Conservation (phyloP, 2,797 vertebrate genomes). For the Ptychobarbus kaznakovi region DNA sequence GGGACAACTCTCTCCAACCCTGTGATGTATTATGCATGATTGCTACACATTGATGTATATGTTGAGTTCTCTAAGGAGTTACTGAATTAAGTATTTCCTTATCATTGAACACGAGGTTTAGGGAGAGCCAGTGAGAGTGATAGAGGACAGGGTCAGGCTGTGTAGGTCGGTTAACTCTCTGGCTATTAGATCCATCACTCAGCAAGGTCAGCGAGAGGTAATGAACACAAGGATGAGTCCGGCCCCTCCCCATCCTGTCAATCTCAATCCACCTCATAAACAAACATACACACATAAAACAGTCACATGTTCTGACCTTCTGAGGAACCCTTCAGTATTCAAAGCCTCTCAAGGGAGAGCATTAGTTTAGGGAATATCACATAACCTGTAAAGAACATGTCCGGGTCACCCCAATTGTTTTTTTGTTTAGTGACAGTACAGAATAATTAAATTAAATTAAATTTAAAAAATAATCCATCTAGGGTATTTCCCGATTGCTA, state of each 20-base stretch:
- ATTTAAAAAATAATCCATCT: neutral
- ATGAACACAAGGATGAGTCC: slow-evolving; percentile 80
- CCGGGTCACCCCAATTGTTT: neutral
- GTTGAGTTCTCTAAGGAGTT: slow-evolving; percentile 39
- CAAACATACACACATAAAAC: slow-evolving; percentile 49
- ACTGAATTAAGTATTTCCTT: slow-evolving; percentile 47
- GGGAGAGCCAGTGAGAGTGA: slow-evolving; percentile 63
- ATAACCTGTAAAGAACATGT: slow-evolving; percentile 14
- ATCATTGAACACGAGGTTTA: slow-evolving; percentile 43
- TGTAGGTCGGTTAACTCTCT: slow-evolving; percentile 71
- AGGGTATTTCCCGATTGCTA: neutral
- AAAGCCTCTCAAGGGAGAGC: neutral
- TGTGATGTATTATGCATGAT: slow-evolving; percentile 27
- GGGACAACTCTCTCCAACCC: neutral
- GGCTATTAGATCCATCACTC: slow-evolving; percentile 85
- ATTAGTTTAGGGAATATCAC: slow-evolving; percentile 5
- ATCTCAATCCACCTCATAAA: slow-evolving; percentile 59
- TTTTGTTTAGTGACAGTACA: neutral
- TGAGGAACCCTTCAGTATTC: slow-evolving; percentile 43
- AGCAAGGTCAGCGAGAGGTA: slow-evolving; percentile 83
- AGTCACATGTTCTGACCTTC: slow-evolving; percentile 32
- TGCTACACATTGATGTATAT: slow-evolving; percentile 43
- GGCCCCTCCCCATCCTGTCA: slow-evolving; percentile 63
- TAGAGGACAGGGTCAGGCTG: slow-evolving; percentile 61
- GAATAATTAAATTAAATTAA: neutral